Evolutionary conservation across 2,888 invertebrate genomes (phyloP).

Genomic region (Hyposoter dolosus): DNA sequence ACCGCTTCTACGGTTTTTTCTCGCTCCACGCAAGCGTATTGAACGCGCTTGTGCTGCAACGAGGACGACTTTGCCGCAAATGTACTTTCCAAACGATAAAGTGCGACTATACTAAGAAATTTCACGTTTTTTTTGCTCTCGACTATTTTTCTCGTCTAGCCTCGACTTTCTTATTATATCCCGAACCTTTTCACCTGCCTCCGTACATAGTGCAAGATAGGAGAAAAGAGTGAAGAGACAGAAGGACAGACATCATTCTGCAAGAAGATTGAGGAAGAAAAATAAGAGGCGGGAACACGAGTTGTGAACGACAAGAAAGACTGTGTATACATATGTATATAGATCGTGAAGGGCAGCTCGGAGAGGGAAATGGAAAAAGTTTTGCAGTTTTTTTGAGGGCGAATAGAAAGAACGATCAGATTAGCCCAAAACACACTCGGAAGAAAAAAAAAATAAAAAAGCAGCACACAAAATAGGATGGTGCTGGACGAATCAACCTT

Average conservation of each 20-base stretch:
- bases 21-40: slow-evolving; percentile 25
- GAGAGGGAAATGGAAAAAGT: slow-evolving; percentile 62
- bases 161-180: slow-evolving; percentile 64
- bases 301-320: slow-evolving; percentile 48
- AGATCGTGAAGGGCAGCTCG: slow-evolving; percentile 21
- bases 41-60: slow-evolving; percentile 25
- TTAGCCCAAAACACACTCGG: slow-evolving; percentile 46
- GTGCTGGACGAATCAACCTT: slow-evolving; percentile 17
- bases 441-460: neutral
- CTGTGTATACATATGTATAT: slow-evolving; percentile 15
- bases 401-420: slow-evolving; percentile 55
- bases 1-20: slow-evolving; percentile 37
- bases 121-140: slow-evolving; percentile 37
- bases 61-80: slow-evolving; percentile 56
- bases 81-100: slow-evolving; percentile 53
- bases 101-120: slow-evolving; percentile 48
- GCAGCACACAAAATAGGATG: neutral
- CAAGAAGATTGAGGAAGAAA: slow-evolving; percentile 51
- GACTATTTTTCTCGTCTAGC: slow-evolving; percentile 46
- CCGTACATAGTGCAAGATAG: neutral
- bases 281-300: slow-evolving; percentile 43
- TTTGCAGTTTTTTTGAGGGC: slow-evolving; percentile 47
- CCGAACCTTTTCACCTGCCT: slow-evolving; percentile 44
- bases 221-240: neutral
- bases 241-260: slow-evolving; percentile 40